Conservation (phyloP, 2,113 vertebrate species). For the Pagrus major region DNA sequence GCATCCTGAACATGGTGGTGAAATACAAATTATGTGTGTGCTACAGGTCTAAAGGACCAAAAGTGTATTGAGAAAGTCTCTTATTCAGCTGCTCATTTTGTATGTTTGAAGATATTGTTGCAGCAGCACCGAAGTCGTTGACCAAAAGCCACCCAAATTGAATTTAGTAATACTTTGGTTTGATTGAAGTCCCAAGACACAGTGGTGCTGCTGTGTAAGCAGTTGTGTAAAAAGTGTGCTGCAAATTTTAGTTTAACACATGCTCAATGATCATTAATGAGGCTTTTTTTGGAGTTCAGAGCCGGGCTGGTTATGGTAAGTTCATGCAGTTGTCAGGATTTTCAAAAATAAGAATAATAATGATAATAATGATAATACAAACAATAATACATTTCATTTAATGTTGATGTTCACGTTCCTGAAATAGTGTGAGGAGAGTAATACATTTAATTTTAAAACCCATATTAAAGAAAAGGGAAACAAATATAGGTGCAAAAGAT, state of each 20-base stretch:
- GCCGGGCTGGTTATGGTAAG: not conserved
- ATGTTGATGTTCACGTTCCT: too few species aligned
- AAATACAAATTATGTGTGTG: not conserved
- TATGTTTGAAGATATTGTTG: not conserved
- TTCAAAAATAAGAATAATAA: too few species aligned
- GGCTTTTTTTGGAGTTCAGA: not conserved
- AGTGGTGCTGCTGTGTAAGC: too few species aligned
- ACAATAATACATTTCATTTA: too few species aligned
- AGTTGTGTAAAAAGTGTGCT: not conserved
- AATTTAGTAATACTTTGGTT: not conserved
- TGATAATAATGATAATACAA: too few species aligned
- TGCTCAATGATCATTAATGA: not conserved
- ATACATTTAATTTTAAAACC: too few species aligned
- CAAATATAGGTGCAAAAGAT: too few species aligned
- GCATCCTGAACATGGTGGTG: not conserved
- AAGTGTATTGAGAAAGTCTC: not conserved
- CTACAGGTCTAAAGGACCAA: too few species aligned
- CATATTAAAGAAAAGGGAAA: too few species aligned
- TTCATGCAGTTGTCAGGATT: too few species aligned
- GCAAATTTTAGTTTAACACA: not conserved
- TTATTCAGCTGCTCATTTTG: not conserved
- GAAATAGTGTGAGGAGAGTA: too few species aligned
- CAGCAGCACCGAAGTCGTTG: not conserved
- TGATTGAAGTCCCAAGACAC: not conserved
- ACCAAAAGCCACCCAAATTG: not conserved